Evolutionary conservation across 1,140 invertebrate genomes (phyloP).

Genomic region (Camponotus vicinus): DNA sequence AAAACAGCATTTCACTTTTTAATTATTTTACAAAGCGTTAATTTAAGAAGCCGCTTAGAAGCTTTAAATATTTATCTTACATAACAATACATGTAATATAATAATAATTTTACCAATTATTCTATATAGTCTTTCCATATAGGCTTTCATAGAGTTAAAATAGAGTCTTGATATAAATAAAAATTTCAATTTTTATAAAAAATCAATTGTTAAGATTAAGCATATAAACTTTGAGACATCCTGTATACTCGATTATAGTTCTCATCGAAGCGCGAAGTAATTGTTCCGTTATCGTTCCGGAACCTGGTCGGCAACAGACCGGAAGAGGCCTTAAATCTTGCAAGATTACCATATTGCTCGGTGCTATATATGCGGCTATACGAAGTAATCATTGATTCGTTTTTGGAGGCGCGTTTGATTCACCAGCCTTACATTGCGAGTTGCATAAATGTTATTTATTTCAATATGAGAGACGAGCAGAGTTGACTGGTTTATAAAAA

Average conservation of each 20-base stretch:
- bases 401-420: constrained; percentile 40
- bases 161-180: neutral
- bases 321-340: constrained; percentile 63
- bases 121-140: neutral
- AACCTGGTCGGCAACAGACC: constrained; percentile 32
- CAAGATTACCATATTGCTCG: constrained; percentile 69
- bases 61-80: too few species aligned
- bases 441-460: neutral
- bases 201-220: neutral
- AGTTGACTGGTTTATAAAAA: neutral
- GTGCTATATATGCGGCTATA: constrained; percentile 31
- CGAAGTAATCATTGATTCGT: constrained; percentile 69
- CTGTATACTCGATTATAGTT: constrained; percentile 13
- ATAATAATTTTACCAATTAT: neutral
- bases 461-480: neutral
- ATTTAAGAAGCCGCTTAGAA: neutral
- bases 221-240: constrained; percentile 13
- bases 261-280: constrained; percentile 59
- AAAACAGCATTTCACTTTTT: neutral
- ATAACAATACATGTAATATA: neutral
- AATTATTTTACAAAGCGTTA: neutral
- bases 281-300: constrained; percentile 59
- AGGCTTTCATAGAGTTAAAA: too few species aligned
- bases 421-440: constrained; percentile 1
- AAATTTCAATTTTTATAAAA: neutral